A percentile compares a stretch with the other conserved stretches of the same genome.
Conservation (phyloP, 1,140 invertebrate genomes). For the Drosophila grimshawi region DNA sequence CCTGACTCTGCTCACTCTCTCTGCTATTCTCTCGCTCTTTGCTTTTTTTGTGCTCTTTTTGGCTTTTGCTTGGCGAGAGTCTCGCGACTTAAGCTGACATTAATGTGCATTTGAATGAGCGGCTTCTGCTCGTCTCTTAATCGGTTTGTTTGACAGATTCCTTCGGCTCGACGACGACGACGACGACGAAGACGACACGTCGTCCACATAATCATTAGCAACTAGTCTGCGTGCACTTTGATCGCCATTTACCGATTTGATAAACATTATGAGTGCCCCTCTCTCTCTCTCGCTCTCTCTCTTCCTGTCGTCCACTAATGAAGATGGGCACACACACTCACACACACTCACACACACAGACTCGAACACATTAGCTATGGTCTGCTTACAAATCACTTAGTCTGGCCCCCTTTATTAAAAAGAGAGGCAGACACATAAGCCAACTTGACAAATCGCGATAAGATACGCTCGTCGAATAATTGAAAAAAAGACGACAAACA, state of each 20-base stretch:
- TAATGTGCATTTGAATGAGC: slow-evolving; percentile 76
- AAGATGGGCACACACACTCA: slow-evolving; percentile 41
- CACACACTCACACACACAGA: too few relatives aligned
- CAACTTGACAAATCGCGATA: background rate
- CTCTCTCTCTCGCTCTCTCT: background rate
- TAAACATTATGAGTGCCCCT: slow-evolving; percentile 11
- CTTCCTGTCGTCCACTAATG: slow-evolving; percentile 22
- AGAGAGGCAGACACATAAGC: background rate
- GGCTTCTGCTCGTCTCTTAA: slow-evolving; percentile 68
- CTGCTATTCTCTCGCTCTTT: background rate
- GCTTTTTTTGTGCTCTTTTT: slow-evolving; percentile 16
- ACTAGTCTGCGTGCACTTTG: slow-evolving; percentile 21
- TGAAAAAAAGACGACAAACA: background rate
- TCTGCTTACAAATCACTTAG: slow-evolving; percentile 58
- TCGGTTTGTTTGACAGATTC: slow-evolving; percentile 60
- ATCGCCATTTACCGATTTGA: slow-evolving; percentile 43
- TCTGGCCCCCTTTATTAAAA: slow-evolving; percentile 18
- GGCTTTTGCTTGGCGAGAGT: slow-evolving; percentile 15
- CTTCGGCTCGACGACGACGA: slow-evolving; percentile 8
- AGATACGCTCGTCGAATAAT: background rate
- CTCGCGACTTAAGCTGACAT: slow-evolving; percentile 69
- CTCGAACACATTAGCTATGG: slow-evolving; percentile 44
- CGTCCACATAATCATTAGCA: slow-evolving; percentile 62
- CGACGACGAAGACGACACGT: slow-evolving; percentile 41
- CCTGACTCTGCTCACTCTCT: slow-evolving; percentile 3